Evolutionary conservation across 2,113 vertebrate species (phyloP).

Genomic region (Callionymus lyra): DNA sequence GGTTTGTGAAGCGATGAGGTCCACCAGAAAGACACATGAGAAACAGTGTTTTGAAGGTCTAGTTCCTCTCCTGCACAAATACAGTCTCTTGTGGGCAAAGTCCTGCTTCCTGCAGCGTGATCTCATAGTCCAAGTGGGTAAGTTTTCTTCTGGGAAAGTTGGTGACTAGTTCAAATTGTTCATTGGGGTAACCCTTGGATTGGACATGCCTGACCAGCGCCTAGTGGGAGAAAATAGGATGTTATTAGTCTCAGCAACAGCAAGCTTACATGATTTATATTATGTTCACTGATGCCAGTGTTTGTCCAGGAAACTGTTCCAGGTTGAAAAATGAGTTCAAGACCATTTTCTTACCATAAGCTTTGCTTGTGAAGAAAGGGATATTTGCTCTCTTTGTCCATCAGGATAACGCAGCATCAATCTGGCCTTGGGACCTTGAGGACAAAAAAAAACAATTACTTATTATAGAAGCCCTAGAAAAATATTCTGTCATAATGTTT

Average conservation of each 20-base stretch:
- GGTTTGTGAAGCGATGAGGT: conserved; percentile 42
- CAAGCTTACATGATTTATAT: not conserved
- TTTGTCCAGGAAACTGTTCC: no score
- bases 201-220: conserved; percentile 92
- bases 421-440: conserved; percentile 90
- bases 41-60: conserved; percentile 57
- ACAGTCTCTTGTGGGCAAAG: conserved; percentile 99
- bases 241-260: not conserved
- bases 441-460: not conserved
- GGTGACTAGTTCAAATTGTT: conserved; percentile 98
- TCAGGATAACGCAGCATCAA: conserved; percentile 97
- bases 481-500: not conserved
- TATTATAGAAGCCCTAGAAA: no score
- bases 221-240: conserved; percentile 47
- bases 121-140: conserved; percentile 98
- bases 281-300: no score
- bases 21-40: conserved; percentile 40
- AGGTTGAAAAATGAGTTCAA: not conserved
- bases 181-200: conserved; percentile 94
- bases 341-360: conserved; percentile 75
- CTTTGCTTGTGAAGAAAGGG: conserved; percentile 89
- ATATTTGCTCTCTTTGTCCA: conserved; percentile 94
- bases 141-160: conserved; percentile 97
- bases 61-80: conserved; percentile 99
- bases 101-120: conserved; percentile 94